Percentiles rank a stretch among this genome's conserved stretches.
Evolutionary conservation across 2,888 invertebrate species (phyloP).

Genomic region (Acanthacorydalis orientalis): DNA sequence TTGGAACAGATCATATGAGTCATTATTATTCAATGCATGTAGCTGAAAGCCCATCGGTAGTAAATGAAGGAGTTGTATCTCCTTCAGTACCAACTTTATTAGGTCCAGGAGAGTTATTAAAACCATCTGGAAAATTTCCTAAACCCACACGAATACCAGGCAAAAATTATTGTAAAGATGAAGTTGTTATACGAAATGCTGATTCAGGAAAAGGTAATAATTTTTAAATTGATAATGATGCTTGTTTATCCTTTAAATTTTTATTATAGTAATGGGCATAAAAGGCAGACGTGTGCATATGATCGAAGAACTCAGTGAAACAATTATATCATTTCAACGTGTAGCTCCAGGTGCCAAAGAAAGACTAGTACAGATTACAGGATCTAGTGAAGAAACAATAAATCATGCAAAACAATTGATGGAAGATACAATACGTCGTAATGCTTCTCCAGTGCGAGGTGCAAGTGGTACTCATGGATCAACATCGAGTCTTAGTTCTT

Average conservation of each 20-base stretch:
- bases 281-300: constrained; percentile 95
- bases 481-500: constrained; percentile 61
- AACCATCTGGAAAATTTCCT: constrained; percentile 73
- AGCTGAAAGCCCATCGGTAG: constrained; percentile 2
- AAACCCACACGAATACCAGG: constrained; percentile 82
- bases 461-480: constrained; percentile 37
- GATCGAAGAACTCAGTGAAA: constrained; percentile 97
- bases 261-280: constrained; percentile 90
- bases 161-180: constrained; percentile 88
- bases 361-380: constrained; percentile 88
- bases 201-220: constrained; percentile 84
- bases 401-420: constrained; percentile 84
- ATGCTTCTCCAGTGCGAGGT: constrained; percentile 77
- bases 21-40: constrained; percentile 60
- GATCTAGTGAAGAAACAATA: constrained; percentile 84
- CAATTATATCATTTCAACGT: constrained; percentile 98
- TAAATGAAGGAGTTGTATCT: constrained; percentile 34
- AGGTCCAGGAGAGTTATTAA: constrained; percentile 69
- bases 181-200: constrained; percentile 85
- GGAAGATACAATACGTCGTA: constrained; percentile 87
- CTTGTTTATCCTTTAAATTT: constrained; percentile 10
- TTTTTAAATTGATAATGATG: neutral
- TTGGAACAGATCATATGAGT: constrained; percentile 66
- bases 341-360: constrained; percentile 91
- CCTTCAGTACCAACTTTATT: constrained; percentile 39